phyloP scores from a whole-genome alignment of 1,140 invertebrate genomes.

The Polypedilum vanderplanki region DNA sequence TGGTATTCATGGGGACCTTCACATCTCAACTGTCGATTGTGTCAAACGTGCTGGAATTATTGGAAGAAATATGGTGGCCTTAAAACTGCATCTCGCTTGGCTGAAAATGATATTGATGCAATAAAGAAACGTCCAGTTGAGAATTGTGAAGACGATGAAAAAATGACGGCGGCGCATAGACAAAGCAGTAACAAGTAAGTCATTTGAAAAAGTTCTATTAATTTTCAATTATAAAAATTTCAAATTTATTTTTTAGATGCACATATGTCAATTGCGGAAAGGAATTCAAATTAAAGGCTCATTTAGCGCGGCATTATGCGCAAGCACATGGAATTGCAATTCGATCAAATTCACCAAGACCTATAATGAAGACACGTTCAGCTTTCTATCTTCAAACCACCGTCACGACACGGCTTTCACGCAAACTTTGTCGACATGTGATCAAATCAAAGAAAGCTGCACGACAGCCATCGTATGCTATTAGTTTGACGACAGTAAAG shows the following conservation, averaged over 20 bases:
- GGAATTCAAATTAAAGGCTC: slow-evolving; percentile 89
- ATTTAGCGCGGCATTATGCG: slow-evolving; percentile 85
- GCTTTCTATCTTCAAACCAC: slow-evolving; percentile 91
- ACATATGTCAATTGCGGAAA: slow-evolving; percentile 84
- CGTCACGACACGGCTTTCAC: slow-evolving; percentile 76
- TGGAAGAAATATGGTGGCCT: slow-evolving; percentile 99
- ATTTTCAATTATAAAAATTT: neutral
- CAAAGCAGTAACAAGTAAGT: slow-evolving; percentile 40
- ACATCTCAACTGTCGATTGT: slow-evolving; percentile 83
- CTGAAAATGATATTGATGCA: slow-evolving; percentile 48
- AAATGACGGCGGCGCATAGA: slow-evolving; percentile 40
- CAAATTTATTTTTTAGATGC: slow-evolving; percentile 54
- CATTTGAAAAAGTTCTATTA: neutral
- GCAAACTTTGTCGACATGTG: slow-evolving; percentile 74
- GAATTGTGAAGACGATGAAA: slow-evolving; percentile 47
- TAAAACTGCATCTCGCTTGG: slow-evolving; percentile 59
- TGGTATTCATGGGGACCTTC: slow-evolving; percentile 96
- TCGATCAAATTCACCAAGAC: slow-evolving; percentile 69
- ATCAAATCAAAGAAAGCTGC: slow-evolving; percentile 79
- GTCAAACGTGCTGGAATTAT: slow-evolving; percentile 90
- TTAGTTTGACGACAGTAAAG: slow-evolving; percentile 78
- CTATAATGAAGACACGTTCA: slow-evolving; percentile 93
- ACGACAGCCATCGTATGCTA: slow-evolving; percentile 76
- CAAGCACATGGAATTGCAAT: slow-evolving; percentile 74
- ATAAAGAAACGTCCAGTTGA: slow-evolving; percentile 49